Percentiles rank a stretch among this genome's conserved stretches.
Conservation (phyloP, 1,140 invertebrate genomes). For the Scaptomyza pallida region DNA sequence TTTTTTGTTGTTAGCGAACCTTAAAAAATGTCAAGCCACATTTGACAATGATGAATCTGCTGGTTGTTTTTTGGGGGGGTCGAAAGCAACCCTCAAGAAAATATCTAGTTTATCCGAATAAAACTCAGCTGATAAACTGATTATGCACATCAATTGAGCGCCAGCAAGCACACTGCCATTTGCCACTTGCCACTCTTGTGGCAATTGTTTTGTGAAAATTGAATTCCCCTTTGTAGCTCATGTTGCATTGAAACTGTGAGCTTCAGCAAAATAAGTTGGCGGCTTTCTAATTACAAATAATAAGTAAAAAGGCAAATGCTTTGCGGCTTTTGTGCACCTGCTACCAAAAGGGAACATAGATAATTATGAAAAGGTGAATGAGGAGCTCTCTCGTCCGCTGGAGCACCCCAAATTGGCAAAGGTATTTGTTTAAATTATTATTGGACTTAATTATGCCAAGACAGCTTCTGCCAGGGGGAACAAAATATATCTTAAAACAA, state of each 20-base stretch:
- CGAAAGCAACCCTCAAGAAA: constrained; percentile 55
- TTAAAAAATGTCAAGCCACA: constrained; percentile 74
- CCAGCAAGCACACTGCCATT: no score
- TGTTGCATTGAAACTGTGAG: constrained; percentile 54
- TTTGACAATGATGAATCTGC: constrained; percentile 80
- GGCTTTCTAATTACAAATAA: constrained; percentile 74
- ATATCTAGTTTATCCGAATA: background rate
- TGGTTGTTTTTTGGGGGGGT: constrained; percentile 20
- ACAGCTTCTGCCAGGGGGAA: constrained; percentile 2
- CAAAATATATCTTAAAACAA: constrained; percentile 25
- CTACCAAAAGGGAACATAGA: constrained; percentile 57
- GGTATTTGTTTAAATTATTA: constrained; percentile 81
- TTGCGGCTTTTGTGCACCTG: constrained; percentile 73
- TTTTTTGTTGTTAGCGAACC: constrained; percentile 15
- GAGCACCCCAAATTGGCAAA: constrained; percentile 55
- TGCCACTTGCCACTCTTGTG: constrained; percentile 62
- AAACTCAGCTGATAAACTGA: constrained; percentile 73
- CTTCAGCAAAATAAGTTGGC: constrained; percentile 25
- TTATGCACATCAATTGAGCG: constrained; percentile 79
- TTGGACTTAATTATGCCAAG: constrained; percentile 78
- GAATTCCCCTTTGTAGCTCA: constrained; percentile 70
- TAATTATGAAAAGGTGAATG: constrained; percentile 65
- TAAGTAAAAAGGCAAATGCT: constrained; percentile 65
- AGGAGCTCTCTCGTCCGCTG: background rate
- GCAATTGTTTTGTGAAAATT: constrained; percentile 81